These are phyloP conservation scores for Volucella zonaria DNA, from an alignment of 2,888 invertebrate species.

Conservation along the genomic window DNA sequence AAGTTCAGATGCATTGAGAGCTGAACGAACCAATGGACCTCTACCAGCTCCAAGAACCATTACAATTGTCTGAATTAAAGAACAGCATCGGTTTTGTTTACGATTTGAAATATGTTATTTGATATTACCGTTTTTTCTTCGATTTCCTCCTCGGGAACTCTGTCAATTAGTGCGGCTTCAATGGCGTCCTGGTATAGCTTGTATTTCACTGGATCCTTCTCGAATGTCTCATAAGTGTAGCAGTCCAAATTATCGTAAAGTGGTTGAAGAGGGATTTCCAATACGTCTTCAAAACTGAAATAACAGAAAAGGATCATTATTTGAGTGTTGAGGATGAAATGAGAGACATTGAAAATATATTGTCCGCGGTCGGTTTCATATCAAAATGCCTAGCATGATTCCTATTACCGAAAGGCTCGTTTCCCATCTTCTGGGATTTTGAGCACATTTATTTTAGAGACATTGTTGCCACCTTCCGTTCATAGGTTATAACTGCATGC, in stretches of 20 bases:
- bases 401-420: too few relatives aligned
- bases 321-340: background rate
- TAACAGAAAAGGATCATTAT: conserved; percentile 10
- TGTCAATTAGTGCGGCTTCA: conserved; percentile 87
- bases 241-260: conserved; percentile 97
- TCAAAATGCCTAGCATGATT: too few relatives aligned
- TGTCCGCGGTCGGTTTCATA: too few relatives aligned
- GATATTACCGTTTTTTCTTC: conserved; percentile 84
- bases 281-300: conserved; percentile 94
- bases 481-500: too few relatives aligned
- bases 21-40: conserved; percentile 96
- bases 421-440: too few relatives aligned
- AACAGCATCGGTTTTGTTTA: background rate
- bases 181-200: conserved; percentile 93
- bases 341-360: too few relatives aligned
- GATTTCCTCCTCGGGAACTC: conserved; percentile 82
- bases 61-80: conserved; percentile 84
- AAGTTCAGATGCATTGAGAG: conserved; percentile 89
- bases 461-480: too few relatives aligned
- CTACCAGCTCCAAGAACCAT: conserved; percentile 97
- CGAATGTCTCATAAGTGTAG: conserved; percentile 98
- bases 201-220: conserved; percentile 98
- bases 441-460: too few relatives aligned
- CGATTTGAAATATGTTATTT: background rate
- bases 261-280: conserved; percentile 96